Evolutionary conservation across 2,797 vertebrate genomes (phyloP).

Genomic region (Urocyon cinereoargenteus): DNA sequence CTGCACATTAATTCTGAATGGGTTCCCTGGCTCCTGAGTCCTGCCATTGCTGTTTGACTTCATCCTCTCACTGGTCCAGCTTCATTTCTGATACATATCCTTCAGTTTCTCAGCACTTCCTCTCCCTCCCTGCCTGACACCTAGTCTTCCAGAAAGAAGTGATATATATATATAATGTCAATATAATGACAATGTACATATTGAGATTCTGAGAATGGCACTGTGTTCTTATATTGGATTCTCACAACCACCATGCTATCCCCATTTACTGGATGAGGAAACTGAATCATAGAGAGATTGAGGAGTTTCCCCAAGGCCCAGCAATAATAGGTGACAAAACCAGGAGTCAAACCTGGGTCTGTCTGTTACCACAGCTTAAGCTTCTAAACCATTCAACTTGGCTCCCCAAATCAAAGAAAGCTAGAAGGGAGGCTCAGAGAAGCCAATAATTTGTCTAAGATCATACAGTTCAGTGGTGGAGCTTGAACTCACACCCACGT

Average conservation of each 20-base stretch:
- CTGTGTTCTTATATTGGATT: background rate
- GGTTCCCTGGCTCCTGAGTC: background rate
- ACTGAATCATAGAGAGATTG: background rate
- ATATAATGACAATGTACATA: background rate
- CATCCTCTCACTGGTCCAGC: background rate
- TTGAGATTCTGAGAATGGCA: background rate
- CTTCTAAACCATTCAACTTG: background rate
- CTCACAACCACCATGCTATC: background rate
- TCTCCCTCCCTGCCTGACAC: background rate
- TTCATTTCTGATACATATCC: background rate
- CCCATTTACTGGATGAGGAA: slow-evolving; percentile 16
- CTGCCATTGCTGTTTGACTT: background rate
- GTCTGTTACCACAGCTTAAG: background rate
- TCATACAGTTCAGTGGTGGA: background rate
- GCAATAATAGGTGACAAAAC: background rate
- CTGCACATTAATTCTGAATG: background rate
- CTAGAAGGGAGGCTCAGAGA: background rate
- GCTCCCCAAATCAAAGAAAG: background rate
- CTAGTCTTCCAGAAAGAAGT: background rate
- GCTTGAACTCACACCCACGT: background rate
- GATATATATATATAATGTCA: background rate
- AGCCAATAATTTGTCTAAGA: background rate
- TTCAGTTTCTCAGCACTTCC: background rate
- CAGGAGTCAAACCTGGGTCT: background rate
- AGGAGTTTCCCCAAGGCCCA: background rate